A percentile compares a stretch with the other conserved stretches of the same genome.
Conservation (phyloP, 2,113 vertebrate genomes). For the Anarrhichthys ocellatus region DNA sequence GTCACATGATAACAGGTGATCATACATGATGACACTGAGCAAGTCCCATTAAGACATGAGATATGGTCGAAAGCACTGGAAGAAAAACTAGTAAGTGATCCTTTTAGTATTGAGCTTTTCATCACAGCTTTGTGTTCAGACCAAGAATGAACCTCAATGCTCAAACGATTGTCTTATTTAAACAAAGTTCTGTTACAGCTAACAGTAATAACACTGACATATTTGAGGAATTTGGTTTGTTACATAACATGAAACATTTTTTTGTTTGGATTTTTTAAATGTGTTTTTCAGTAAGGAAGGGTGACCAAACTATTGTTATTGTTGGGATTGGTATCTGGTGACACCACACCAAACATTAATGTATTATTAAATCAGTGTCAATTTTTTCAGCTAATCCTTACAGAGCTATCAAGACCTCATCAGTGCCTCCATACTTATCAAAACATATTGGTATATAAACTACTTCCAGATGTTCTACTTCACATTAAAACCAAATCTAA, state of each 20-base stretch:
- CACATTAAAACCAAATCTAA: neutral
- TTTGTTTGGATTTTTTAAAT: neutral
- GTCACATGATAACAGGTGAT: neutral
- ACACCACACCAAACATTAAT: neutral
- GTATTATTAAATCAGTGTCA: neutral
- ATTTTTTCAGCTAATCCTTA: neutral
- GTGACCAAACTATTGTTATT: neutral
- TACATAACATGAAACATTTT: neutral
- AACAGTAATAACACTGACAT: neutral
- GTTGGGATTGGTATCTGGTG: neutral
- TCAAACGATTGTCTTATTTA: neutral
- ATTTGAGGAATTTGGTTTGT: no score
- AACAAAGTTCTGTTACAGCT: neutral
- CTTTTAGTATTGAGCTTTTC: neutral
- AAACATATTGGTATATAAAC: neutral
- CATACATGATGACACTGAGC: neutral
- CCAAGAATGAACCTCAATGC: neutral
- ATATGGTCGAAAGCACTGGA: neutral
- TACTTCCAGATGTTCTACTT: neutral
- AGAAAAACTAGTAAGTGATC: neutral
- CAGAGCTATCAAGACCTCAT: neutral
- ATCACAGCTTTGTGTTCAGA: neutral
- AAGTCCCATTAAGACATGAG: neutral
- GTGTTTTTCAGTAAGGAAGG: neutral
- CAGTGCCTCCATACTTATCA: neutral